Conservation (phyloP, 2,113 vertebrate species). For the Coturnix japonica region DNA sequence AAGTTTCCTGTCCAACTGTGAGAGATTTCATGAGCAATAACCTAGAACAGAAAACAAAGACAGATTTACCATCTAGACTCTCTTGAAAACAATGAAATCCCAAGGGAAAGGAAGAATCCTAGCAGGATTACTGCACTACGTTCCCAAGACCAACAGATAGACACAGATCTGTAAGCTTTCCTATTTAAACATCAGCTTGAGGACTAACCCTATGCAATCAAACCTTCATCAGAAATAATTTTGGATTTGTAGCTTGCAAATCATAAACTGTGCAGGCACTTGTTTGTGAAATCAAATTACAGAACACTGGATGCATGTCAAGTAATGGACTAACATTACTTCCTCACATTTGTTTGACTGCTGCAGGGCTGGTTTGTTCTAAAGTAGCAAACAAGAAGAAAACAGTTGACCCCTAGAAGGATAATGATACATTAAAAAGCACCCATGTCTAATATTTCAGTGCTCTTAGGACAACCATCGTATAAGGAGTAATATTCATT, state of each 20-base stretch:
- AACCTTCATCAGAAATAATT: not conserved
- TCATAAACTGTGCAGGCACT: not conserved
- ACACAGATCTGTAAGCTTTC: not conserved
- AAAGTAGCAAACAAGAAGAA: not conserved
- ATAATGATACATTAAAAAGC: not conserved
- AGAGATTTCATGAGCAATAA: constrained; percentile 97
- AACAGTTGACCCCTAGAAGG: not conserved
- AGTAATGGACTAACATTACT: not conserved
- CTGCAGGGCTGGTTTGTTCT: not conserved
- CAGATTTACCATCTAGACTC: not conserved
- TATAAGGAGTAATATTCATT: not conserved
- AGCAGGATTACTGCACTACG: not conserved
- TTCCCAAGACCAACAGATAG: not conserved
- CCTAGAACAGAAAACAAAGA: constrained; percentile 75
- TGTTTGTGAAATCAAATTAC: not conserved
- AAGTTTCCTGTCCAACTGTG: constrained; percentile 99
- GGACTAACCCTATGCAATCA: not conserved
- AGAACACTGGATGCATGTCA: not conserved
- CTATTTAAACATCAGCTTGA: not conserved
- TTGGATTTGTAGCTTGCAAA: not conserved
- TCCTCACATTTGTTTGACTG: not conserved
- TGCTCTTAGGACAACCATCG: not conserved
- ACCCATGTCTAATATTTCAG: not conserved
- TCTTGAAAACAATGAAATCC: not conserved
- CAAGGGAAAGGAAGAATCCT: not conserved